Base-by-base conservation (phyloP, 2,888 invertebrate species). In the Zootermopsis nevadensis region DNA sequence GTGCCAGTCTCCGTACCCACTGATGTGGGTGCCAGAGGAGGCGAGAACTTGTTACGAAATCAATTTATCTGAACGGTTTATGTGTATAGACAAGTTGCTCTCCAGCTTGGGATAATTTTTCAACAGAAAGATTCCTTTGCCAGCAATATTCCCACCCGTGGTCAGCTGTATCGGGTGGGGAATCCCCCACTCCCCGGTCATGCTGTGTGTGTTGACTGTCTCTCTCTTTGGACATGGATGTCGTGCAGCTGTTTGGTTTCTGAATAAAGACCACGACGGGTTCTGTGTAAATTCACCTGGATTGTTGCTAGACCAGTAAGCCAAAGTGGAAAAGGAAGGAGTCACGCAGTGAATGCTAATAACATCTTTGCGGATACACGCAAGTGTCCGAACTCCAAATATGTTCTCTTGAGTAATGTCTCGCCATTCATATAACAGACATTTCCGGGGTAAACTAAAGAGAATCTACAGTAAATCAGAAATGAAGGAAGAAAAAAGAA, bases 61-160 rank as follows among this genome's bases (percentile, higher is more conserved):
- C 38, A 10, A 38, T 38, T n/a, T 38, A 38, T 38, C 10, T 38
- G 38, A 4, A 10, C 38, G 38, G 38, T 38, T 7, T 38, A 38
- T 10, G 10, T 38, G 10, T 38, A 38, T 38, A 38, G 38, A 19
- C 12, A 12, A 19, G 15, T 48, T 12, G 19, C 19, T 48, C 3
- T 3, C 48, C 48, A 48, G 19, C 19, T 48, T 48, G 19, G 48
- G 15, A 19, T 48, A 6, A 3, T 22, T 55, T 55, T 15, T 60
- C 27, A n/a, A 12, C 27, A 4, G 27, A 60, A 60, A 60, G 60
- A 27, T 60, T n/a, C 27, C 60, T 24, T 60, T 60, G 60, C n/a
- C 60, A 60, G 60, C 60, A n/a, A 15, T 27, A n/a, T 60, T 60
- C 60, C 60, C 60, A 60, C 60, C 60, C 27, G 60, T 60, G 60